Percentiles rank a stretch among this genome's conserved stretches.
Conservation (phyloP, 2,113 vertebrate genomes). For the Rhinolophus sinicus region DNA sequence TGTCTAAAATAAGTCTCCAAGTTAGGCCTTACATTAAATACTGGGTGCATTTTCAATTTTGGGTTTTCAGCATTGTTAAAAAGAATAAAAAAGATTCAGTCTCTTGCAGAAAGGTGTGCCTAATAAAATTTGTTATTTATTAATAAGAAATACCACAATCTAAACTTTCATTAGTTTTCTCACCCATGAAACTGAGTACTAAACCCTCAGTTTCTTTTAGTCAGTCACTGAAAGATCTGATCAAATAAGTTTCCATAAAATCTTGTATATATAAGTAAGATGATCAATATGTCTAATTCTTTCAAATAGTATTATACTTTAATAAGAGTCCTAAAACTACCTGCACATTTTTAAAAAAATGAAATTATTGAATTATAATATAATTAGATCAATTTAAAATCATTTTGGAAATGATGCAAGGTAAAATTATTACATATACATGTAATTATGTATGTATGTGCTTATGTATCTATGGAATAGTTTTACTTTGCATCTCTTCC, state of each 20-base stretch:
- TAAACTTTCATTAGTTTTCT: slow-evolving; percentile 17
- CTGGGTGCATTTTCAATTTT: background rate
- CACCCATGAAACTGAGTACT: background rate
- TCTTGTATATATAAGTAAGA: background rate
- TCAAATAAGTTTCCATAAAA: background rate
- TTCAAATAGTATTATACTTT: background rate
- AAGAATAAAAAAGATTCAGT: background rate
- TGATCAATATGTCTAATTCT: background rate
- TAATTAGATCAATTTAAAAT: background rate
- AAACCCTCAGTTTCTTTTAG: background rate
- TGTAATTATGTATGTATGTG: background rate
- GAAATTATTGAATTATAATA: slow-evolving; percentile 2
- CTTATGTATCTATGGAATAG: background rate
- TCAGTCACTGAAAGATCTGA: background rate
- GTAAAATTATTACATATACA: background rate
- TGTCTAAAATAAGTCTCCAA: background rate
- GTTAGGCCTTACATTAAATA: background rate
- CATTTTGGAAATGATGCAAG: background rate
- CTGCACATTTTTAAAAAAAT: background rate
- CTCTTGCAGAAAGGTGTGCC: background rate
- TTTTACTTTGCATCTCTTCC: background rate
- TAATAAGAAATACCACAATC: background rate
- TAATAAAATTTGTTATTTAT: background rate
- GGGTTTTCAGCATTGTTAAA: background rate
- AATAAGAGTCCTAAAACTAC: background rate